phyloP scores from a whole-genome alignment of 1,140 invertebrate genomes.

The Drosophila murphyi region DNA sequence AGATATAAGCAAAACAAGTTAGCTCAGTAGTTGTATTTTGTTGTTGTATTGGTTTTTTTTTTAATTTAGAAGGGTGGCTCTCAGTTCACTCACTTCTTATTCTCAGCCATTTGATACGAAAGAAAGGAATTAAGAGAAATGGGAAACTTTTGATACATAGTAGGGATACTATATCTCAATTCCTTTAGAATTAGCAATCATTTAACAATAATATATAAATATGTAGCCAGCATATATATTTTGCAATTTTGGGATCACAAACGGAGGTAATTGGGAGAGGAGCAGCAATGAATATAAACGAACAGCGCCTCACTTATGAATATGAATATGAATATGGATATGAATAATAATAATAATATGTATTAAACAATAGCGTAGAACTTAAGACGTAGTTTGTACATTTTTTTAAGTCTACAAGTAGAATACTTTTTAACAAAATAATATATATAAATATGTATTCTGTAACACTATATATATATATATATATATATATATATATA shows the following conservation, averaged over 20 bases:
- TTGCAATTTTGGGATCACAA: slow-evolving; percentile 2
- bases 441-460: slow-evolving; percentile 3
- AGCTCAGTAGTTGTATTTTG: not conserved
- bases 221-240: slow-evolving; percentile 3
- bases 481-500: not conserved
- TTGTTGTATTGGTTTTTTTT: not conserved
- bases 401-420: slow-evolving; percentile 28
- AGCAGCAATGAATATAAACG: not conserved
- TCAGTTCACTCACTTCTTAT: not conserved
- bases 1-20: not conserved
- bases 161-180: slow-evolving; percentile 1
- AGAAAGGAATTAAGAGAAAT: not conserved
- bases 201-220: slow-evolving; percentile 10
- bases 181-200: slow-evolving; percentile 10
- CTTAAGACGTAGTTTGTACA: slow-evolving; percentile 38
- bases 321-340: not conserved
- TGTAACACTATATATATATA: not conserved
- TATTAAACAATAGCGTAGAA: slow-evolving; percentile 17
- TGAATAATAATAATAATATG: slow-evolving; percentile 2
- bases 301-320: slow-evolving; percentile 9
- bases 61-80: not conserved
- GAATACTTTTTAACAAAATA: slow-evolving; percentile 5
- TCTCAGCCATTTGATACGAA: slow-evolving; percentile 7
- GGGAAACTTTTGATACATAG: not conserved
- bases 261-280: too few species aligned